Conservation (phyloP, 2,888 invertebrate genomes). For the Clitarchus hookeri region DNA sequence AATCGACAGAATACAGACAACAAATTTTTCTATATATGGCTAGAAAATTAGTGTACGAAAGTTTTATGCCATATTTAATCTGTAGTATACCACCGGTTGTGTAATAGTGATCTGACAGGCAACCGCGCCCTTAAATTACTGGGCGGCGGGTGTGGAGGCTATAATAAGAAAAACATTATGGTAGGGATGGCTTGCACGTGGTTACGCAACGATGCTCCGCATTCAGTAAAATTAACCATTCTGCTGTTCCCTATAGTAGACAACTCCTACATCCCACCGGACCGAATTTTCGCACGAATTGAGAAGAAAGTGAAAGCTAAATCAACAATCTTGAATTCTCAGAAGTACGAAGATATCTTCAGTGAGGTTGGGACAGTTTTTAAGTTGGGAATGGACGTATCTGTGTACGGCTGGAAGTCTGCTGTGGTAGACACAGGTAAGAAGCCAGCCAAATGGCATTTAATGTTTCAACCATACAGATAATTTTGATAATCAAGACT, state of each 20-base stretch:
- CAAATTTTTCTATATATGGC: no score
- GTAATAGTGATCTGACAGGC: not conserved
- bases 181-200: constrained; percentile 14
- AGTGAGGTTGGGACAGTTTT: not conserved
- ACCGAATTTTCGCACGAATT: not conserved
- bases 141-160: not conserved
- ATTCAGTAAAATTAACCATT: not conserved
- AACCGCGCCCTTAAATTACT: not conserved
- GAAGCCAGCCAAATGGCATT: not conserved
- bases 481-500: not conserved
- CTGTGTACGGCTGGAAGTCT: not conserved
- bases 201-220: not conserved
- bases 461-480: not conserved
- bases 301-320: not conserved
- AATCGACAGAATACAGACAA: no score
- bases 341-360: not conserved
- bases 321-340: constrained; percentile 1
- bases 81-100: no score
- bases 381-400: not conserved
- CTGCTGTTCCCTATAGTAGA: not conserved
- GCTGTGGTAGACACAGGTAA: not conserved
- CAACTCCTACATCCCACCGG: not conserved
- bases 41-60: no score
- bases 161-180: not conserved
- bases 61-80: no score